Conservation (phyloP, 2,113 vertebrate genomes). For the Cyanistes caeruleus region DNA sequence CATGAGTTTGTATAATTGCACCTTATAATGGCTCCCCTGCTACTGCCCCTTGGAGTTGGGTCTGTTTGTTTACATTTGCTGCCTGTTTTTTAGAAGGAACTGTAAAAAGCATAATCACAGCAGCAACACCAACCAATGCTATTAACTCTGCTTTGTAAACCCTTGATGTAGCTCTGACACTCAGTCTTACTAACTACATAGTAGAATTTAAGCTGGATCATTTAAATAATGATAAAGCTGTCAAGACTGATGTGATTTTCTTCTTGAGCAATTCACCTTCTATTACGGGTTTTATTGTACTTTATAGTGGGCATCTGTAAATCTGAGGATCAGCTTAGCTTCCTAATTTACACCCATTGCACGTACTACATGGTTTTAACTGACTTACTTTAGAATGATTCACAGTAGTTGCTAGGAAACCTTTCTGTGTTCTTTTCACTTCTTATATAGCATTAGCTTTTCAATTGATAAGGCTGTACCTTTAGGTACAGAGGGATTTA, state of each 20-base stretch:
- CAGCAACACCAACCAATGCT: not conserved
- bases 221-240: constrained; percentile 75
- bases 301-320: constrained; percentile 70
- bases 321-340: constrained; percentile 51
- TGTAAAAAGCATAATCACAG: not conserved
- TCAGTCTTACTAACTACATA: constrained; percentile 39
- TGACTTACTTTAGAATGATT: constrained; percentile 76
- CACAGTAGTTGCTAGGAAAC: constrained; percentile 80
- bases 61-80: constrained; percentile 16
- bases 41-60: not conserved
- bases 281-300: constrained; percentile 69
- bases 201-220: constrained; percentile 68
- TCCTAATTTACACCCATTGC: constrained; percentile 68
- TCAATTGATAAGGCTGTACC: constrained; percentile 76
- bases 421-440: constrained; percentile 76
- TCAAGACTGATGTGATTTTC: constrained; percentile 71
- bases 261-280: constrained; percentile 69
- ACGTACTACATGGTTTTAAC: constrained; percentile 74
- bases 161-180: constrained; percentile 23
- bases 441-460: constrained; percentile 77
- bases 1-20: not conserved
- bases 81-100: not conserved
- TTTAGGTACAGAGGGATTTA: constrained; percentile 72
- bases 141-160: constrained; percentile 34
- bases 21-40: not conserved